Evolutionary conservation across 2,888 invertebrate species (phyloP).

Genomic region (Ophion obscuratus): DNA sequence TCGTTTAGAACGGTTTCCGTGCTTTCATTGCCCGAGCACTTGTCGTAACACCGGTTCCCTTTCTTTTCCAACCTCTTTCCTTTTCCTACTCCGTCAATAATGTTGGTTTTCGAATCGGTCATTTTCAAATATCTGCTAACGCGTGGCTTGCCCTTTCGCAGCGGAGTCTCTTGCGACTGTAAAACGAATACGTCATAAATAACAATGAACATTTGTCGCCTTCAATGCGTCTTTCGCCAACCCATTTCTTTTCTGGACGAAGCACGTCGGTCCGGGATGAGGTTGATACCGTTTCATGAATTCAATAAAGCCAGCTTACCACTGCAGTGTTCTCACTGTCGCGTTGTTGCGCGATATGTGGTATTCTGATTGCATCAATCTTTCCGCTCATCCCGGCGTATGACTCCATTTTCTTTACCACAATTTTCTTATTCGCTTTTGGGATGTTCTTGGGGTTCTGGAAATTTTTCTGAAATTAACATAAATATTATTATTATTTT

Average conservation of each 20-base stretch:
- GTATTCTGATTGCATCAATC: conserved; percentile 3
- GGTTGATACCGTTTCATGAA: conserved; percentile 34
- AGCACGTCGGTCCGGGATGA: conserved; percentile 35
- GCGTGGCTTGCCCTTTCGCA: conserved; percentile 20
- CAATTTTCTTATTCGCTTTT: conserved; percentile 22
- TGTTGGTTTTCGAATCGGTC: too few species aligned
- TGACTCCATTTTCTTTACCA: conserved; percentile 20
- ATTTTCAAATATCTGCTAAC: too few species aligned
- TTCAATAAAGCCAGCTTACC: conserved; percentile 35
- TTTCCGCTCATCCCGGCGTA: conserved; percentile 15
- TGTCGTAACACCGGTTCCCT: too few species aligned
- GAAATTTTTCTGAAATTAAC: conserved; percentile 30
- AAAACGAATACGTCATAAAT: conserved; percentile 41
- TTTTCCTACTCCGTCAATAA: too few species aligned
- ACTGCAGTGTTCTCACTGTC: conserved; percentile 14
- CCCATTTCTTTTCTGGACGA: conserved; percentile 30
- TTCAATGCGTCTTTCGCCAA: conserved; percentile 42
- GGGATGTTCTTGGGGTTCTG: conserved; percentile 31
- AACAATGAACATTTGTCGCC: conserved; percentile 38
- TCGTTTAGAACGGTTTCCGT: too few species aligned
- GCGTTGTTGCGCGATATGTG: conserved; percentile 23
- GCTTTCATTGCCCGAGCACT: too few species aligned
- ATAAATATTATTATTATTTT: conserved; percentile 33
- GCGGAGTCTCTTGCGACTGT: conserved; percentile 43
- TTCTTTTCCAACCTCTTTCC: too few species aligned